Conservation (phyloP, 2,797 vertebrate species). For the Schizopygopsis pylzovi region DNA sequence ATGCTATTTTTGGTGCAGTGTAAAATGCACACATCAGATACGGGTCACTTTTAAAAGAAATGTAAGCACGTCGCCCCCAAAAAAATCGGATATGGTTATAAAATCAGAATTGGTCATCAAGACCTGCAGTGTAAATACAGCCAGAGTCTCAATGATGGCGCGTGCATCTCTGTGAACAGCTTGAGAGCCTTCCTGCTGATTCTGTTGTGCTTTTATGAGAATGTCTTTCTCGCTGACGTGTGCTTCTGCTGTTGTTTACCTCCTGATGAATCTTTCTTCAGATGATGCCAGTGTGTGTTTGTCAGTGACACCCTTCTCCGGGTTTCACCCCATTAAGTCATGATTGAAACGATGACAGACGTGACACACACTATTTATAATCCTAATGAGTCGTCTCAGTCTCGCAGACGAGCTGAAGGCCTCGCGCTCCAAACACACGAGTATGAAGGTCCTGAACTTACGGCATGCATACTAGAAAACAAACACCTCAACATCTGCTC, state of each 20-base stretch:
- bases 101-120: too few relatives aligned
- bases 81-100: too few relatives aligned
- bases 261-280: constrained; percentile 23
- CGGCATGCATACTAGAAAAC: background rate
- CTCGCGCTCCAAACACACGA: background rate
- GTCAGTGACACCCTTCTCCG: constrained; percentile 21
- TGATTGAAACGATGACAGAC: constrained; percentile 43
- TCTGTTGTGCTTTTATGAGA: background rate
- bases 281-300: constrained; percentile 5
- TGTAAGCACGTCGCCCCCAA: too few relatives aligned
- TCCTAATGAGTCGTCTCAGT: constrained; percentile 22
- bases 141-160: background rate
- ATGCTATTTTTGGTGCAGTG: too few relatives aligned
- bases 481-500: constrained; percentile 17
- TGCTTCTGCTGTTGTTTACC: constrained; percentile 12
- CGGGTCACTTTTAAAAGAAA: too few relatives aligned
- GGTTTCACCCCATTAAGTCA: constrained; percentile 35
- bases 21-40: too few relatives aligned
- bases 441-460: constrained; percentile 7
- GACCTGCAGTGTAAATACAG: too few relatives aligned
- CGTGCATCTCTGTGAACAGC: background rate
- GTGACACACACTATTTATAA: constrained; percentile 34
- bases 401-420: background rate
- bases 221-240: background rate
- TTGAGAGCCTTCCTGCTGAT: constrained; percentile 4